Base-by-base conservation (phyloP, 2,113 vertebrate species). In the Euleptes europaea region DNA sequence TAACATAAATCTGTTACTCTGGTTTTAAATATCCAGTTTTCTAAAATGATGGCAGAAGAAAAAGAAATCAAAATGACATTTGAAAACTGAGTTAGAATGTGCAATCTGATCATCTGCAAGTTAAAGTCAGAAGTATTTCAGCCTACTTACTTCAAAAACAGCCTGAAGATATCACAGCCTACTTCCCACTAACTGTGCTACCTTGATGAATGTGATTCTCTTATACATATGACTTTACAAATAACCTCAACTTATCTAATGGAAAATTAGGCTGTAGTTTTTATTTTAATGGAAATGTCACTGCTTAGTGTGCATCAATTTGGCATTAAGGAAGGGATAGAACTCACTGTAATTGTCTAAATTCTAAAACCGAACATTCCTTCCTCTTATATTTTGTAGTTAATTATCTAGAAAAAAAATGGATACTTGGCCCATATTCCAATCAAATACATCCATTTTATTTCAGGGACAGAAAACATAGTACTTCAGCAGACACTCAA, bases 151-250 rank as follows among this genome's bases (percentile, higher is more conserved):
- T 17, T 54, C 51, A 54, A 54, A 44, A 54, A 54, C 51, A 23
- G 57, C 23, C 57, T 60, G 57, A 26, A 5, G 57, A 21, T 60
- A 60, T 60, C 26, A 60, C 19, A 60, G 57, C 57, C 23, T 60
- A 26, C 57, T 60, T 60, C 57, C 21, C 9, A 72, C 15, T 72
- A 72, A 72, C 2, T 40, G 21, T 13, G 35, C 38, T 11, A 42
- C 70, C 70, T 88, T 88, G 80, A 21, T 33, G 78, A 2, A 72
- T 83, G 57, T n/a, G 19, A 81, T 31, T 75, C 23, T 74, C 80
- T 83, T 40, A 33, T 47, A 54, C 0, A 1, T 23, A 8, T 65
- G 6, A 76, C 44, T 80, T 81, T 76, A 35, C 10, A 72, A 14
- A 38, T 44, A 66, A 23, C 71, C 83, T 57, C 35, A 67, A 3